Conservation (phyloP, 2,113 vertebrate genomes). For the Pedionomus torquatus region DNA sequence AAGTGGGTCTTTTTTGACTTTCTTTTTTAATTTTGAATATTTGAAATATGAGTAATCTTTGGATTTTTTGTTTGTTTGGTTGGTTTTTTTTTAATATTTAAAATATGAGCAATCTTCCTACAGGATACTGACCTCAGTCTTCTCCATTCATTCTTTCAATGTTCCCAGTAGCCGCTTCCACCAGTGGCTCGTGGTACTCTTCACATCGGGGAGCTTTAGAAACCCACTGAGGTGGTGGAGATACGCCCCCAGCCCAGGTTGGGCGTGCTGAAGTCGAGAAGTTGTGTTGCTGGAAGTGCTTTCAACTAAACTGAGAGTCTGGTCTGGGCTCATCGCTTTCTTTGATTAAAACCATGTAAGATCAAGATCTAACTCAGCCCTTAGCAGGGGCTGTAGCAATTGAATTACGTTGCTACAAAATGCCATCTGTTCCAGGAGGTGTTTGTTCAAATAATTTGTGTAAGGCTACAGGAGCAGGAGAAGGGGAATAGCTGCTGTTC, state of each 20-base stretch:
- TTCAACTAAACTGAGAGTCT: not conserved
- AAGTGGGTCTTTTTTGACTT: not conserved
- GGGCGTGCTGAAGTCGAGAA: not conserved
- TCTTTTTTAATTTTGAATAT: not conserved
- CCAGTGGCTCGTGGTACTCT: not conserved
- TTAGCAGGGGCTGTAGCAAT: not conserved
- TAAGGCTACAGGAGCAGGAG: not conserved
- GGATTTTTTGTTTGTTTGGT: too few species aligned
- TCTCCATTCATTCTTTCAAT: not conserved
- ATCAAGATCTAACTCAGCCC: not conserved
- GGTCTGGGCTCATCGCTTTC: not conserved
- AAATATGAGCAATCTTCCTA: not conserved
- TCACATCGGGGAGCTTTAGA: not conserved
- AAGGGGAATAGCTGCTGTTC: not conserved
- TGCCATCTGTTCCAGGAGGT: not conserved
- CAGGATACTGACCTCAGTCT: accelerated
- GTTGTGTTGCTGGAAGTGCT: not conserved
- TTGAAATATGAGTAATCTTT: not conserved
- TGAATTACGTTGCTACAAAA: not conserved
- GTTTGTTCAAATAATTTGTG: not conserved
- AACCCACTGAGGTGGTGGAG: not conserved
- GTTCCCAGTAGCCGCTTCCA: not conserved
- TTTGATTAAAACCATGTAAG: not conserved
- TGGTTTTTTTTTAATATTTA: not conserved
- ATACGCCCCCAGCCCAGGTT: not conserved